Evolutionary conservation across 2,888 invertebrate species (phyloP), one percentile per base, ranked within the genome.

Genomic region (Drosophila ezoana): DNA sequence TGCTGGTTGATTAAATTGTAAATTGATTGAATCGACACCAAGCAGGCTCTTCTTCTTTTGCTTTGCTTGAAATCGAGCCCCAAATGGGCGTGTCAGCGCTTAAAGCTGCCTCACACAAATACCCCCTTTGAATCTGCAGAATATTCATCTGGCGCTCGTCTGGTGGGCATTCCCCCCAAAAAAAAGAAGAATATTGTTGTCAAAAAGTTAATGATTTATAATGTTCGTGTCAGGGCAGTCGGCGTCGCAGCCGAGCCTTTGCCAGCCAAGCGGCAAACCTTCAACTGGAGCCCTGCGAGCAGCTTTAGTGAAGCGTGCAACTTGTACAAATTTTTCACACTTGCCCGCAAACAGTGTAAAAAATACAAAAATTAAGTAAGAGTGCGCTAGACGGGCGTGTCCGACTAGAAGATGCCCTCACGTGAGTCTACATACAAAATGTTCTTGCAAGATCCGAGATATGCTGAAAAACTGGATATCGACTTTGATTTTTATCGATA

Each of bases 251-350:
- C 14, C 8, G 38, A 28, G 45, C 16, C 28, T n/a, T 13, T 18
- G 33, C 43, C 73, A 66, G 37, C 72, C 53, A 72, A 53, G 73
- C 72, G 61, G 45, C 23, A 66, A 72, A 67, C 52, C 35, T 52
- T 53, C 53, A 51, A 44, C 59, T 68, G 72, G 57, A 63, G 57
- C 14, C 63, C 80, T 76, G 60, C 52, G 53, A 71, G 74, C 65
- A 54, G 59, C 72, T 70, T 68, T 72, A 76, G 72, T 78, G 59
- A 72, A 79, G 80, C 89, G 77, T 72, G 82, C 82, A 79, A 79
- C 89, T 89, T 89, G 78, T 87, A 80, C 86, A 87, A 89, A 87
- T 85, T 87, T 85, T 86, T 86, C 86, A 87, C 86, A 86, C 89
- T 86, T 87, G 68, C 79, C 74, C 71, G 66, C 72, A 63, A 81